Base-by-base conservation (phyloP, 2,113 vertebrate genomes). In the Halichoerus grypus region DNA sequence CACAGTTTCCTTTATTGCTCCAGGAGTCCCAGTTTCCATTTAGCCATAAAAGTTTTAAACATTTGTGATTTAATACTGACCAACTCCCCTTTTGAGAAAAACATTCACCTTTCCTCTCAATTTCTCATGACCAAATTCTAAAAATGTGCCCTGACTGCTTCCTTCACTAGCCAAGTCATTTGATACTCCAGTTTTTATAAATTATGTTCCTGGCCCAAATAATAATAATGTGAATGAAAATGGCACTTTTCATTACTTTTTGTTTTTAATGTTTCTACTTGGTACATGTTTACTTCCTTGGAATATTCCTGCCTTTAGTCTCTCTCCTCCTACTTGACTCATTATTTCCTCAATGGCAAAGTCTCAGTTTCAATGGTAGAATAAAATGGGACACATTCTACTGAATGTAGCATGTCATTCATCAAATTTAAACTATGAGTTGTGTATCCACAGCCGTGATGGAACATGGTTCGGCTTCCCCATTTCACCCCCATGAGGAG, bases 1-100 rank as follows among this genome's bases (percentile, higher is more conserved):
- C 53, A 46, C 76, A 92, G 71, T 86, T 82, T 84, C 49, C 31
- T 39, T 94, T 86, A 79, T 72, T 39, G 21, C 71, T 94, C 15
- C 24, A 19, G 14, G 63, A 72, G 31, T 49, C 1, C 16, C 55
- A 51, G 6, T 81, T 95, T 96, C 69, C 65, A 85, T 63, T 53
- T 74, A 86, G 26, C 63, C n/a, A 49, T 69, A 63, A 90, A 94
- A 65, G 21, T 86, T 82, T 72, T 88, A 88, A 95, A 65, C 4
- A 14, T 63, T 28, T 33, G 15, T 72, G 51, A 84, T 92, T 85
- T 88, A 90, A 94, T 26, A n/a, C 2, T 16, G 19, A 42, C 24
- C 71, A 80, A 51, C 9, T 77, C 13, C 24, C 79, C 49, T 93
- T 96, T 82, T 46, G 57, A 91, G 36, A 42, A 87, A 81, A 86